Conservation (phyloP, 2,797 vertebrate species). For the Phalloptychus januarius region DNA sequence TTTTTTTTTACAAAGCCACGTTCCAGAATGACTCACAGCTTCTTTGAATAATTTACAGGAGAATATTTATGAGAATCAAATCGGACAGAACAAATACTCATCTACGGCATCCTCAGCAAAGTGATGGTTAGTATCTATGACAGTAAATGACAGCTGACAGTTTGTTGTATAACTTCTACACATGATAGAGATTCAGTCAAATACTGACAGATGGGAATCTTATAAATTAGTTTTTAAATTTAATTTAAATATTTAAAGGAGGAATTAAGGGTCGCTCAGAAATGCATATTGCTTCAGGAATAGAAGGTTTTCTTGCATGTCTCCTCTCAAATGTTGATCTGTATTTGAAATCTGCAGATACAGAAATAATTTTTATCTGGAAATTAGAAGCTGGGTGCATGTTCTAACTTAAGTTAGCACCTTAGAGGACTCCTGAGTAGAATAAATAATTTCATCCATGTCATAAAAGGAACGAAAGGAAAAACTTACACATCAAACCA, state of each 20-base stretch:
- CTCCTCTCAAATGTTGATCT: background rate
- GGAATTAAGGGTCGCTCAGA: background rate
- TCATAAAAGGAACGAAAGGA: background rate
- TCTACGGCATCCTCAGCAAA: background rate
- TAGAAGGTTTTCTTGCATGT: background rate
- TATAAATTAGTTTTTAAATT: constrained; percentile 3
- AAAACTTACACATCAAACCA: background rate
- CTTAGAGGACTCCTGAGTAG: background rate
- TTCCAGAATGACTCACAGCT: background rate
- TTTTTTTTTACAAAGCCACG: background rate
- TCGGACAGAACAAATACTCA: background rate
- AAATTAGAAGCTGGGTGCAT: background rate
- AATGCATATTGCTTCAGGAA: background rate
- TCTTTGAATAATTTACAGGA: background rate
- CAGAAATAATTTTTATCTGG: background rate
- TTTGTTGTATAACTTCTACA: background rate
- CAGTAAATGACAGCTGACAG: constrained; percentile 10
- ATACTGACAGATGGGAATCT: constrained; percentile 12
- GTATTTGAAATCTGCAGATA: background rate
- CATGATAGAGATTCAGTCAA: background rate
- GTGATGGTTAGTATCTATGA: background rate
- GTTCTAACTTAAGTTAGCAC: background rate
- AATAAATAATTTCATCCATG: background rate
- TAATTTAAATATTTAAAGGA: background rate
- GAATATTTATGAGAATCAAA: background rate